phyloP scores from a whole-genome alignment of 2,797 vertebrate genomes.

The Furcifer pardalis region DNA sequence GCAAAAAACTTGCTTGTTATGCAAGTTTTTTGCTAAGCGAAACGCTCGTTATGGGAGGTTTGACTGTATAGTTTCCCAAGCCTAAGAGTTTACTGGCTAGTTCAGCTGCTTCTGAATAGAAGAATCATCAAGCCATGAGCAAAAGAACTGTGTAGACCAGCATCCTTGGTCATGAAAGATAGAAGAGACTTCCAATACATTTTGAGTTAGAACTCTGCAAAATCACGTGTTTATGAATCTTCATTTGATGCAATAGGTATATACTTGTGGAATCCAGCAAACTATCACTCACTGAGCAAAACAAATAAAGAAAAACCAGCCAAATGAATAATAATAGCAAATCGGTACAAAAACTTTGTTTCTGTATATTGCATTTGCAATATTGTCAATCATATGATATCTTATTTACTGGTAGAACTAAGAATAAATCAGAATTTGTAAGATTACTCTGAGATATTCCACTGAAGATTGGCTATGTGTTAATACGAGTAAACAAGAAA shows the following conservation, averaged over 20 bases:
- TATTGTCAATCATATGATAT: conserved; percentile 30
- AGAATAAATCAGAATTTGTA: conserved; percentile 47
- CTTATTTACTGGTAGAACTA: conserved; percentile 31
- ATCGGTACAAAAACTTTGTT: conserved; percentile 39
- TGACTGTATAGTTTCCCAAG: background rate
- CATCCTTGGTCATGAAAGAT: background rate
- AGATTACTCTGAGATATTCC: conserved; percentile 7
- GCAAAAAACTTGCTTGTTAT: no score
- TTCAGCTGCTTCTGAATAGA: background rate
- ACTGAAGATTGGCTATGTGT: background rate
- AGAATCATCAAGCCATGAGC: background rate
- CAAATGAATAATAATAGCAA: conserved; percentile 38
- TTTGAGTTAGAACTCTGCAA: background rate
- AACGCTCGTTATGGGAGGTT: background rate
- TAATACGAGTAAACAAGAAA: conserved; percentile 29
- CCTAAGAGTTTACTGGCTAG: background rate
- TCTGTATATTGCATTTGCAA: conserved; percentile 40
- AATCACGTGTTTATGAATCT: background rate
- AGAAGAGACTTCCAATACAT: background rate
- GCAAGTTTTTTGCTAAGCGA: no score
- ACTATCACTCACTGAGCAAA: conserved; percentile 28
- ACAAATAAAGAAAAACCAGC: conserved; percentile 40
- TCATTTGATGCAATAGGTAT: conserved; percentile 12
- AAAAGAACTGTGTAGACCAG: no score
- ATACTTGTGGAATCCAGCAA: conserved; percentile 33